These are phyloP conservation scores for Neuroterus valhalla DNA, from an alignment of 1,140 invertebrate genomes.

Conservation along the genomic window DNA sequence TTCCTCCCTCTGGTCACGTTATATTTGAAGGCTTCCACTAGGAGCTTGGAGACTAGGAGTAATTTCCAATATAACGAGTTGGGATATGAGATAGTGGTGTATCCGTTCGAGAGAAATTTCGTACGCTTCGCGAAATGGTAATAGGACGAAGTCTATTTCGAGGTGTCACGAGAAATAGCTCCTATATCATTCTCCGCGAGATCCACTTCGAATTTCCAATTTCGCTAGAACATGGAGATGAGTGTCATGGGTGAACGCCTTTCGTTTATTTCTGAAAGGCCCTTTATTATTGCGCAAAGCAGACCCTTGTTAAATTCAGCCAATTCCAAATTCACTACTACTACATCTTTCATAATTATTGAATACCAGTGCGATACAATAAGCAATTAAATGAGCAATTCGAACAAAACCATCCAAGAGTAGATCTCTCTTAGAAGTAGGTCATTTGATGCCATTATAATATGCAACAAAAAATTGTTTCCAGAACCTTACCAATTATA, in stretches of 20 bases:
- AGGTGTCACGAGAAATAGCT: slow-evolving; percentile 64
- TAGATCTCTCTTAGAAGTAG: no score
- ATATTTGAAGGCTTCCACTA: not conserved
- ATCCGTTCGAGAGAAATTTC: slow-evolving; percentile 58
- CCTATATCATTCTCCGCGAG: slow-evolving; percentile 62
- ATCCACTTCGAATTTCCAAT: slow-evolving; percentile 66
- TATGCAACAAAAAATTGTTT: no score
- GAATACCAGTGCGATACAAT: no score
- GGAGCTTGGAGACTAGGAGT: slow-evolving; percentile 34
- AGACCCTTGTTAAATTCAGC: no score
- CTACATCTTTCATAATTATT: slow-evolving; percentile 56
- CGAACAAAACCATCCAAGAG: no score
- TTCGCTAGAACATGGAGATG: slow-evolving; percentile 57
- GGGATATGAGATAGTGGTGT: slow-evolving; percentile 52
- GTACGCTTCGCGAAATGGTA: slow-evolving; percentile 55
- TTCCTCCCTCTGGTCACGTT: no score
- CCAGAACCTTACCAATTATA: no score
- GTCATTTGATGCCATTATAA: no score
- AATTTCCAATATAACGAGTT: slow-evolving; percentile 63
- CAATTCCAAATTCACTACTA: no score
- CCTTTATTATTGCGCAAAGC: not conserved
- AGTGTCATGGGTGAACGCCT: slow-evolving; percentile 49
- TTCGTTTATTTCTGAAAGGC: slow-evolving; percentile 45
- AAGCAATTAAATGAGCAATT: no score
- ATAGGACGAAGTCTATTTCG: slow-evolving; percentile 64